Conservation (phyloP, 2,888 invertebrate species). For the Stratiomys singularior region DNA sequence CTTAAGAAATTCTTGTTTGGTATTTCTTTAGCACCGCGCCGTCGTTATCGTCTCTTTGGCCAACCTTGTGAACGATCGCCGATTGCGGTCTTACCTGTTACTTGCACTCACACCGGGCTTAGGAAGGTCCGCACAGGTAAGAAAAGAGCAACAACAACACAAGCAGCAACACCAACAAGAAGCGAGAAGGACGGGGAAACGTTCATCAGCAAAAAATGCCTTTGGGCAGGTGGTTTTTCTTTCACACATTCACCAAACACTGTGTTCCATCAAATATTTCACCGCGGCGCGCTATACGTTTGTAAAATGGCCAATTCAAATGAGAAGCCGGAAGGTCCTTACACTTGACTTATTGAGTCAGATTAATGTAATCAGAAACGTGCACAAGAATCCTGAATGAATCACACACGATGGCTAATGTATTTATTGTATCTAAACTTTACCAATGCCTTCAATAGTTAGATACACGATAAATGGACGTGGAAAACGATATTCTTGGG, state of each 20-base stretch:
- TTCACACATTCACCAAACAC: conserved; percentile 31
- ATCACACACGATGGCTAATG: background rate
- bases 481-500: background rate
- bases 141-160: conserved; percentile 26
- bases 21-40: conserved; percentile 31
- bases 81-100: conserved; percentile 15
- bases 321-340: conserved; percentile 8
- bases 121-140: conserved; percentile 22
- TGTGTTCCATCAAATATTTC: background rate
- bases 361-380: background rate
- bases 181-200: conserved; percentile 24
- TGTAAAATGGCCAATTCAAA: background rate
- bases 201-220: conserved; percentile 7
- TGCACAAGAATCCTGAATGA: conserved; percentile 26
- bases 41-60: background rate
- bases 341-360: background rate
- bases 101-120: background rate
- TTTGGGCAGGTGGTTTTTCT: conserved; percentile 44
- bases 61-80: background rate
- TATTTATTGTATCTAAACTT: no score
- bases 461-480: conserved; percentile 1
- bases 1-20: conserved; percentile 38
- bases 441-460: background rate
- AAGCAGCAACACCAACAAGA: background rate
- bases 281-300: background rate